Percentiles rank a stretch among this genome's conserved stretches.
Conservation (phyloP, 1,140 invertebrate species). For the Brachionus rubens region DNA sequence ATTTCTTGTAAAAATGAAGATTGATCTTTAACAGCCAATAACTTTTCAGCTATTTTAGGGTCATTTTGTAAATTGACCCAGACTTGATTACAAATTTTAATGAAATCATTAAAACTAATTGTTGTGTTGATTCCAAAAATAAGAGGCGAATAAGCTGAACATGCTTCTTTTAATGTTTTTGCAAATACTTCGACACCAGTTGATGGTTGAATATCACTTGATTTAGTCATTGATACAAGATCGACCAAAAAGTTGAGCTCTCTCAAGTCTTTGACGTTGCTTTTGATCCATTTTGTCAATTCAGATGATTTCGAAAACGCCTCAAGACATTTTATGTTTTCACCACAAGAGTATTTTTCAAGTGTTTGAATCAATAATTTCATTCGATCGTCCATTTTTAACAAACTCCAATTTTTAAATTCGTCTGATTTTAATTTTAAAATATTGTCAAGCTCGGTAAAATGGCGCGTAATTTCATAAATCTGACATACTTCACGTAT, state of each 20-base stretch:
- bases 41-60: slow-evolving; percentile 51
- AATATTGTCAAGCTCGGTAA: not conserved
- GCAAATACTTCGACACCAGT: slow-evolving; percentile 47
- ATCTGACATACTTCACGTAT: not conserved
- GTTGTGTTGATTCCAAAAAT: slow-evolving; percentile 52
- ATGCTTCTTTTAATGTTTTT: slow-evolving; percentile 51
- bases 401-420: slow-evolving; percentile 26
- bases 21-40: slow-evolving; percentile 51
- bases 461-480: not conserved
- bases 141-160: slow-evolving; percentile 54
- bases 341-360: not conserved
- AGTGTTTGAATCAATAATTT: not conserved
- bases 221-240: slow-evolving; percentile 53
- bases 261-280: slow-evolving; percentile 50
- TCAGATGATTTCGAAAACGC: slow-evolving; percentile 49
- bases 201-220: slow-evolving; percentile 52
- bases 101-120: slow-evolving; percentile 49
- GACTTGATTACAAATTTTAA: slow-evolving; percentile 51
- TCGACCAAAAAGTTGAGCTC: slow-evolving; percentile 58
- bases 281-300: slow-evolving; percentile 52
- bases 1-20: slow-evolving; percentile 52
- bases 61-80: slow-evolving; percentile 52
- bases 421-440: not conserved
- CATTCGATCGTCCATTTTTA: not conserved
- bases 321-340: slow-evolving; percentile 49